Evolutionary conservation across 2,888 invertebrate species (phyloP).

Genomic region (Mesoligia furuncula): DNA sequence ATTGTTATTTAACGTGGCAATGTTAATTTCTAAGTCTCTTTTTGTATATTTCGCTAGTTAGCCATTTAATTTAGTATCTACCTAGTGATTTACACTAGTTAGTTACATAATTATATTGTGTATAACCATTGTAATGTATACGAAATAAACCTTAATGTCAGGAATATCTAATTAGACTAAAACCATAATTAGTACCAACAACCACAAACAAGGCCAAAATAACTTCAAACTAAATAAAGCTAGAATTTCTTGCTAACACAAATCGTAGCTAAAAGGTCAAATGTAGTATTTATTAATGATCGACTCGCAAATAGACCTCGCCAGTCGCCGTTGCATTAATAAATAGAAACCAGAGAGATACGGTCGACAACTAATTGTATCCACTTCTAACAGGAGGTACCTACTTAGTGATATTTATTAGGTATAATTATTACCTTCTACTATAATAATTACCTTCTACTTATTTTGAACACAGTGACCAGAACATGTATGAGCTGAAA

Average conservation of each 20-base stretch:
- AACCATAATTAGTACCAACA: neutral
- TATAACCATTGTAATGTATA: no score
- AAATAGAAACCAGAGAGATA: slow-evolving; percentile 12
- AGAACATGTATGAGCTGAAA: neutral
- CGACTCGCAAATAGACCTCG: slow-evolving; percentile 38
- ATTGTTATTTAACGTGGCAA: no score
- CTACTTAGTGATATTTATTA: neutral
- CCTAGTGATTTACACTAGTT: no score
- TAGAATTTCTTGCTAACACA: slow-evolving; percentile 17
- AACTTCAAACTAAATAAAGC: neutral
- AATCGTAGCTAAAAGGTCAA: slow-evolving; percentile 22
- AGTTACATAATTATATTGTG: no score
- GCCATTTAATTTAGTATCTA: no score
- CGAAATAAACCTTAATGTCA: no score
- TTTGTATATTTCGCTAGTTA: no score
- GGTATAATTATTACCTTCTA: neutral
- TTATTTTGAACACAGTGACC: neutral
- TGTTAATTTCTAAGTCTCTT: no score
- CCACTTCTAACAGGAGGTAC: slow-evolving; percentile 8
- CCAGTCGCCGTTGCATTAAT: slow-evolving; percentile 42
- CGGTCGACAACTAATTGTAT: slow-evolving; percentile 27
- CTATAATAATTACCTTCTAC: neutral
- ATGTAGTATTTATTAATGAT: slow-evolving; percentile 34
- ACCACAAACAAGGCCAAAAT: neutral
- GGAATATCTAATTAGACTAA: neutral